These are phyloP conservation scores for Plagiodera versicolora DNA, from an alignment of 2,888 invertebrate species.

Conservation along the genomic window DNA sequence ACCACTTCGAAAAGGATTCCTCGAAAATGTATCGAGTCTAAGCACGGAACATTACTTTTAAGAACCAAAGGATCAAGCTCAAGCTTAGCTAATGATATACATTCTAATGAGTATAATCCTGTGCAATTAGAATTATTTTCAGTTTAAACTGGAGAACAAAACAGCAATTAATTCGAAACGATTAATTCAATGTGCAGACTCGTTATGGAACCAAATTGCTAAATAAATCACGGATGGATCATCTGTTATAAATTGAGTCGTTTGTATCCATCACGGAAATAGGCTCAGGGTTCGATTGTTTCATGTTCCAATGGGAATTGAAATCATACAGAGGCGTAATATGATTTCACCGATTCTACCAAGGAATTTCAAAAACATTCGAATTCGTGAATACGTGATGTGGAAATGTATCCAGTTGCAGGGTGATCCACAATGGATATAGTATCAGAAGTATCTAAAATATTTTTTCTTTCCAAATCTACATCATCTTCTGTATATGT, in stretches of 20 bases:
- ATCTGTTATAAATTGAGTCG: constrained; percentile 23
- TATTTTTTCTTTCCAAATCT: too few species aligned
- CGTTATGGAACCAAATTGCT: constrained; percentile 26
- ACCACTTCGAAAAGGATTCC: too few species aligned
- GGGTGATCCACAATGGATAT: too few species aligned
- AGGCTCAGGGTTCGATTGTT: not conserved
- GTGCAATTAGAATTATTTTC: constrained; percentile 30
- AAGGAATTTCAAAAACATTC: too few species aligned
- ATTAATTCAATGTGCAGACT: constrained; percentile 28
- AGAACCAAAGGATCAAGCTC: not conserved
- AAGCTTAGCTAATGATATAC: not conserved
- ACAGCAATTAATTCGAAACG: constrained; percentile 26
- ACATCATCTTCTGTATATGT: too few species aligned
- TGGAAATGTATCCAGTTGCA: too few species aligned
- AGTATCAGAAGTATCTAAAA: too few species aligned
- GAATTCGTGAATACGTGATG: too few species aligned
- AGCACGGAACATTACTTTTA: not conserved
- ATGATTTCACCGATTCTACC: too few species aligned
- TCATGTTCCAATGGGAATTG: not conserved
- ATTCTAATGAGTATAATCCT: not conserved
- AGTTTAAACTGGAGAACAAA: constrained; percentile 29
- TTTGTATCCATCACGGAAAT: constrained; percentile 10
- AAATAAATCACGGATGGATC: constrained; percentile 28
- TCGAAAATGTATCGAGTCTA: too few species aligned
- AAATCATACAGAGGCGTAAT: too few species aligned